A percentile compares a stretch with the other conserved stretches of the same genome.
Evolutionary conservation across 2,888 invertebrate species (phyloP).

Genomic region (Pachliopta kotzebuea): DNA sequence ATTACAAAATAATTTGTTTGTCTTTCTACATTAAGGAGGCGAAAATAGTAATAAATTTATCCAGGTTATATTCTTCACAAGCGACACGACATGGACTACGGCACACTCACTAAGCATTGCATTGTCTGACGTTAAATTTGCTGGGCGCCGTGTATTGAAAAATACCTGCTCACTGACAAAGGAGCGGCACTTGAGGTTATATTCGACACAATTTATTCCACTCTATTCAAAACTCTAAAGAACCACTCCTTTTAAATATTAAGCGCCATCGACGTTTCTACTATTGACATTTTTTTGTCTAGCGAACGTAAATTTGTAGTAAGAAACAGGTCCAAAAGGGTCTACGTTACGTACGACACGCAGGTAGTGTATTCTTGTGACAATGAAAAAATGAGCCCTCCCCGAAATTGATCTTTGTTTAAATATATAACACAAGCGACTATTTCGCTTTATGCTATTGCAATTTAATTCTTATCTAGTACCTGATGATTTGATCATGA

Average conservation of each 20-base stretch:
- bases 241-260: conserved; percentile 48
- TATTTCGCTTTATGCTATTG: conserved; percentile 9
- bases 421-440: conserved; percentile 18
- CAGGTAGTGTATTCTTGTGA: conserved; percentile 60
- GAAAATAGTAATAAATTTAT: not conserved
- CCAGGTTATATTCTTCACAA: not conserved
- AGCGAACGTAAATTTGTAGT: conserved; percentile 64
- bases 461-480: conserved; percentile 12
- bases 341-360: conserved; percentile 38
- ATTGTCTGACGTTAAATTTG: conserved; percentile 47
- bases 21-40: not conserved
- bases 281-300: conserved; percentile 53
- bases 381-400: conserved; percentile 50
- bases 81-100: conserved; percentile 16
- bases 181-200: conserved; percentile 49
- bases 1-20: not conserved
- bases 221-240: conserved; percentile 45
- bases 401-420: conserved; percentile 46
- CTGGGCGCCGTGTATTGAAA: conserved; percentile 40
- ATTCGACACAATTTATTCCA: conserved; percentile 50
- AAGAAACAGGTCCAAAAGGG: conserved; percentile 47
- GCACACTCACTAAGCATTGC: conserved; percentile 47
- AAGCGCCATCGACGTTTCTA: conserved; percentile 62
- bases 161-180: conserved; percentile 42
- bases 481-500: not conserved